Percentiles rank a stretch among this genome's conserved stretches.
These are phyloP conservation scores for Planiliza haematocheilus DNA, from an alignment of 2,113 vertebrate species.

Conservation along the genomic window DNA sequence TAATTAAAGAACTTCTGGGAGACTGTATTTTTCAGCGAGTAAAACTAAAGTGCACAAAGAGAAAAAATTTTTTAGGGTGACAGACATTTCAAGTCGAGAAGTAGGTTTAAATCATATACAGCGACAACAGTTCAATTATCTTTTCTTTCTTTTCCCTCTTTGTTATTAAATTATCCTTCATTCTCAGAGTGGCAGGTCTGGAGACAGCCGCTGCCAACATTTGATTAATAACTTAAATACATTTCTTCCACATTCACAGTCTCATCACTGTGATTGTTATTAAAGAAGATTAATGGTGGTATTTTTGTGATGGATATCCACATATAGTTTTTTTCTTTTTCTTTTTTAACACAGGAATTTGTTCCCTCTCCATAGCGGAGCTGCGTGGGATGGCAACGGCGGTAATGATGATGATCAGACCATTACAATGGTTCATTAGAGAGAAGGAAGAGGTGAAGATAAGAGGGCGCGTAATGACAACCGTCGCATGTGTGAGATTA, in stretches of 20 bases:
- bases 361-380: not conserved
- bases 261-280: constrained; percentile 20
- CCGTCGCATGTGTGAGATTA: not conserved
- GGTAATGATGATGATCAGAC: constrained; percentile 34
- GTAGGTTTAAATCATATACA: constrained; percentile 10
- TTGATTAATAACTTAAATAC: constrained; percentile 15
- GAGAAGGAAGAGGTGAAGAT: constrained; percentile 12
- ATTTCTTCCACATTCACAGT: constrained; percentile 15
- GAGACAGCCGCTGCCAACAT: constrained; percentile 22
- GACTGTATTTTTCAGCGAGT: constrained; percentile 9
- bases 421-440: constrained; percentile 25
- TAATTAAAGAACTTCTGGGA: constrained; percentile 22
- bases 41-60: constrained; percentile 13
- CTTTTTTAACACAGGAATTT: not conserved
- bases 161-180: constrained; percentile 6
- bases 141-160: no score
- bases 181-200: constrained; percentile 13
- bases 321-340: no score
- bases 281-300: constrained; percentile 37
- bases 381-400: constrained; percentile 3
- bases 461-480: constrained; percentile 6
- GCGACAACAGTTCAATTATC: not conserved
- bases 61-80: not conserved
- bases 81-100: not conserved
- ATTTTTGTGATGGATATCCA: constrained; percentile 1